Base-by-base conservation (phyloP, 2,888 invertebrate genomes). In the Sialis lutaria region DNA sequence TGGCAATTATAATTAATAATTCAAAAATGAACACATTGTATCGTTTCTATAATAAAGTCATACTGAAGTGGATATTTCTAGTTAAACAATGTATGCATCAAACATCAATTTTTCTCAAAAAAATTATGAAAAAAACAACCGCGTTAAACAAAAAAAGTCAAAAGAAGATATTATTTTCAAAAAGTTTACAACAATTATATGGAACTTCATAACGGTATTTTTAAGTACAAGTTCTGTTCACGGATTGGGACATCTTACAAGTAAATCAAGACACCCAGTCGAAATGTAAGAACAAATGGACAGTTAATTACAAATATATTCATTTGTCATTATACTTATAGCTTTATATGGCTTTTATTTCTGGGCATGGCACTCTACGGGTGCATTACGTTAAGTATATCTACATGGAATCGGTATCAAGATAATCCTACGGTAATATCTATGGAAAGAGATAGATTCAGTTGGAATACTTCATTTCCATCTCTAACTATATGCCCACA, bases 381-480 rank as follows among this genome's bases (percentile, higher is more conserved):
- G 4, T 68, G 74, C 6, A 58, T 72, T 13, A 70, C 67, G 53
- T 62, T 77, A 37, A 78, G 80, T 30, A 63, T 64, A 49, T 65
- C 73, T 41, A 80, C 79, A 6, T 75, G 80, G 74, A 60, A 63
- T 6, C 71, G 81, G 31, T 82, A 79, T 58, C 76, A 75, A 60
- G 76, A 74, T 40, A 80, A 79, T 6, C 81, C 82, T 2, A 79
- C 79, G 40, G 81, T 81, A 5, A 74, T 82, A 33, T 79, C 82
- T 13, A 80, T 81, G 77, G 81, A 82, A 60, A 67, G 81, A 2
- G 79, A 82, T 58, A 74, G 78, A 67, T 75, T 76, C 51, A 72
- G 77, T 0, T 82, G 81, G 81, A 78, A 77, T 55, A 79, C 83
- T 2, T 74, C 77, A 1, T 81, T 81, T 54, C 83, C 82, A 1